Evolutionary conservation across 2,113 vertebrate genomes (phyloP).

Genomic region (Oreochromis aureus): DNA sequence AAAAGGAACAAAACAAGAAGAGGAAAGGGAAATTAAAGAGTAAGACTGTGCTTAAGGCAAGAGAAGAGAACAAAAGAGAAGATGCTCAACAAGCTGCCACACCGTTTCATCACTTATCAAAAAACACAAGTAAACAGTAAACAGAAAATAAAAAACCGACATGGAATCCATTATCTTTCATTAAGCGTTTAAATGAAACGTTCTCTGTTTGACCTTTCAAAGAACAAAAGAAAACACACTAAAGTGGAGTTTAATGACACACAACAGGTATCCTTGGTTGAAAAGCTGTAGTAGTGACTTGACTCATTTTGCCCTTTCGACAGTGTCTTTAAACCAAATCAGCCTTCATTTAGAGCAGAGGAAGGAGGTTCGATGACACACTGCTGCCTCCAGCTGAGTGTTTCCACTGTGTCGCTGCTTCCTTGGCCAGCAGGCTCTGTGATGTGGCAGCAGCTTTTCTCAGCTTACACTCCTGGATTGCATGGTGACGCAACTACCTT

Average conservation of each 20-base stretch:
- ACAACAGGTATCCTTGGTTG: not conserved
- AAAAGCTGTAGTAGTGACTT: not conserved
- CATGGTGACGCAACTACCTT: not conserved
- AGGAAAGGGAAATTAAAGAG: not conserved
- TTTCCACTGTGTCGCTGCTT: not conserved
- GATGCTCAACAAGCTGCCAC: not conserved
- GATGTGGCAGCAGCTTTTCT: slow-evolving; percentile 8
- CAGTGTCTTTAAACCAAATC: not conserved
- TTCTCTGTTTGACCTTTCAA: not conserved
- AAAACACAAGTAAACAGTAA: not conserved
- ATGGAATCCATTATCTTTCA: not conserved
- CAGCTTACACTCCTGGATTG: not conserved
- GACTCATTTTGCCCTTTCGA: not conserved
- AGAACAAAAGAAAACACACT: not conserved
- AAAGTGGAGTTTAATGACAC: not conserved
- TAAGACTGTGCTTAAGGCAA: not conserved
- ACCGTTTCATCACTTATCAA: not conserved
- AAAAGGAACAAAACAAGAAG: not conserved
- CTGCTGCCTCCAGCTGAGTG: not conserved
- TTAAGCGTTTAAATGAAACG: not conserved
- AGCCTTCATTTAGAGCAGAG: not conserved
- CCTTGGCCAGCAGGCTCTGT: not conserved
- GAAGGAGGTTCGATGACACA: not conserved
- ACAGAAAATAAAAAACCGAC: not conserved
- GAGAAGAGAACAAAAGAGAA: not conserved